Conservation (phyloP, 2,113 vertebrate genomes). For the Struthidea cinerea region DNA sequence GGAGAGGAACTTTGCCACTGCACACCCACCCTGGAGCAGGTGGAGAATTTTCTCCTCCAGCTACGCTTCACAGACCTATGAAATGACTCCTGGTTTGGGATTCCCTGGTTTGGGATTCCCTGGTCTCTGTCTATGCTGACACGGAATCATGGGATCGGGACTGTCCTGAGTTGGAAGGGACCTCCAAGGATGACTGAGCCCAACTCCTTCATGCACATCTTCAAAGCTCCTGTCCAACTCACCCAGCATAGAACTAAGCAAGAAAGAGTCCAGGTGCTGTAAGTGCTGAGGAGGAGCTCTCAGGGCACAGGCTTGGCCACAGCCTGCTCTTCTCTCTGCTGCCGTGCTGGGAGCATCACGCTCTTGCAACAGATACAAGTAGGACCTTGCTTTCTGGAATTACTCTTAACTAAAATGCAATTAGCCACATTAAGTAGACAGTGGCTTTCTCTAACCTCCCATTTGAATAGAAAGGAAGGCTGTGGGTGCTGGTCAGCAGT, state of each 20-base stretch:
- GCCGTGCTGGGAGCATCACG: neutral
- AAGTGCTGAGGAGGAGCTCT: neutral
- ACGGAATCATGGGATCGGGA: neutral
- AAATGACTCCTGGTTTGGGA: neutral
- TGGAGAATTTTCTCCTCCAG: neutral
- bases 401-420: neutral
- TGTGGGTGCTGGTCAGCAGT: neutral
- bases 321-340: neutral
- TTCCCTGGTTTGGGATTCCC: neutral
- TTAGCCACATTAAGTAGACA: neutral
- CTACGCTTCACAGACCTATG: neutral
- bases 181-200: neutral
- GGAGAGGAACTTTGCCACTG: rapidly evolving
- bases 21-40: rapidly evolving
- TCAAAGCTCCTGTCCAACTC: neutral
- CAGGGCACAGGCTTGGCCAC: neutral
- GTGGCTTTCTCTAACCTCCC: neutral
- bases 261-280: neutral
- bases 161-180: neutral
- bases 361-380: neutral
- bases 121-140: neutral
- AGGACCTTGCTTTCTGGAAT: neutral
- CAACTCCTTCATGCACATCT: neutral
- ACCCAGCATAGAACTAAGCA: neutral
- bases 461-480: neutral